Evolutionary conservation across 2,113 vertebrate genomes (phyloP).

Genomic region (Rallus limicola): DNA sequence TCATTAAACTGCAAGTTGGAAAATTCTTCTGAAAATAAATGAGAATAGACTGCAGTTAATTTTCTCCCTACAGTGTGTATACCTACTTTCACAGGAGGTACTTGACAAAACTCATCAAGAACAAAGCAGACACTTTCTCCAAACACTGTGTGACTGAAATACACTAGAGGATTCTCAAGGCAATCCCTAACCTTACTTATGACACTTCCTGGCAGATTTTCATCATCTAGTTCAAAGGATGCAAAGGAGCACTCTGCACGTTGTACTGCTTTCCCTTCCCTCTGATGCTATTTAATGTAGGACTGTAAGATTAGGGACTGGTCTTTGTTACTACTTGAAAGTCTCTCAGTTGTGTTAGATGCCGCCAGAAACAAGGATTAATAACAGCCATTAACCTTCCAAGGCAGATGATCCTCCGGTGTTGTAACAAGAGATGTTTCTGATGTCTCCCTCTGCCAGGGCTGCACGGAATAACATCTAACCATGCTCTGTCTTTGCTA

Average conservation of each 20-base stretch:
- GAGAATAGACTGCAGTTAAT: not conserved
- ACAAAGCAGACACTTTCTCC: not conserved
- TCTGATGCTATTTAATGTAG: not conserved
- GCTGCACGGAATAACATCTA: not conserved
- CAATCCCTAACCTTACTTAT: not conserved
- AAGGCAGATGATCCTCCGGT: not conserved
- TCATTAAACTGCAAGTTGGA: not conserved
- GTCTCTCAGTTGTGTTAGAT: not conserved
- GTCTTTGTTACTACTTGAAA: not conserved
- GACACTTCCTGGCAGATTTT: not conserved
- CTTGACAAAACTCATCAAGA: not conserved
- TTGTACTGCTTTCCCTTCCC: not conserved
- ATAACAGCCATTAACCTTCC: not conserved
- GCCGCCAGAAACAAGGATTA: not conserved
- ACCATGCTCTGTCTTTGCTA: not conserved
- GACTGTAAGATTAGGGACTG: not conserved
- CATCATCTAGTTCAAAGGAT: not conserved
- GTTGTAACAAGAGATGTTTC: not conserved
- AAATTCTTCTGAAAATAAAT: conserved; percentile 29
- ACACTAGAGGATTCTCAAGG: not conserved
- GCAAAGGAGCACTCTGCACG: not conserved
- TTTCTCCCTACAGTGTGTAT: not conserved
- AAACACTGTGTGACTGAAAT: not conserved
- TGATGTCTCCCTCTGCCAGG: conserved; percentile 27
- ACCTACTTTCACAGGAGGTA: conserved; percentile 2